Percentiles rank a stretch among this genome's conserved stretches.
phyloP scores from a whole-genome alignment of 2,113 vertebrate species.

The Saimiri boliviensis region DNA sequence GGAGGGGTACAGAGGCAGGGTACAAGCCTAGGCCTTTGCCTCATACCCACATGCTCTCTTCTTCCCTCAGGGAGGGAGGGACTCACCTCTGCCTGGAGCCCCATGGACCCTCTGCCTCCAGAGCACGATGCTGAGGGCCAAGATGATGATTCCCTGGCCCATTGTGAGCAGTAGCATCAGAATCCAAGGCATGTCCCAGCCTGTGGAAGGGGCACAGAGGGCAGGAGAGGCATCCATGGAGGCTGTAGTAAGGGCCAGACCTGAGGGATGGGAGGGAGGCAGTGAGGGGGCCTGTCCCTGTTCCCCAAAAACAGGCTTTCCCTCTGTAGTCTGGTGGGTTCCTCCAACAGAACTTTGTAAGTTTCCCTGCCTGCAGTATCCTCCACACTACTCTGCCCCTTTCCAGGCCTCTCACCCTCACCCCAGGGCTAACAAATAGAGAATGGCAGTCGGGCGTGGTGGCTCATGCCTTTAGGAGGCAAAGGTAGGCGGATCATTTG shows the following conservation, averaged over 20 bases:
- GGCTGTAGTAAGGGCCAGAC: background rate
- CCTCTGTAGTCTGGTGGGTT: background rate
- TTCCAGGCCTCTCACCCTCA: background rate
- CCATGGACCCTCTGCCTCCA: conserved; percentile 45
- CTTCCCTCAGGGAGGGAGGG: background rate
- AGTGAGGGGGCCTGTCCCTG: background rate
- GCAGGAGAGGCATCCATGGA: background rate
- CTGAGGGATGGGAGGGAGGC: background rate
- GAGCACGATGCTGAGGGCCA: conserved; percentile 48
- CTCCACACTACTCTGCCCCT: background rate
- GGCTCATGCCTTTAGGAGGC: too few relatives aligned
- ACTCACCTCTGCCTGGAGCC: conserved; percentile 48
- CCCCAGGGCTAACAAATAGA: background rate
- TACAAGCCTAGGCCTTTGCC: background rate
- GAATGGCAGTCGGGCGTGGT: background rate
- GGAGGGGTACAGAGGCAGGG: background rate
- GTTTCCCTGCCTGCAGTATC: background rate
- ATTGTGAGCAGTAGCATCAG: conserved; percentile 33
- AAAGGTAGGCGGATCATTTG: too few relatives aligned
- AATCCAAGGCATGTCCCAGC: conserved; percentile 55
- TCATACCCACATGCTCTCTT: background rate
- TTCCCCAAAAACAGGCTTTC: background rate
- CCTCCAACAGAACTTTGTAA: background rate
- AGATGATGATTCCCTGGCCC: conserved; percentile 38
- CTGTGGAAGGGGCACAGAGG: background rate